Base-by-base conservation (phyloP, 2,888 invertebrate genomes). In the Iphiclides podalirius region DNA sequence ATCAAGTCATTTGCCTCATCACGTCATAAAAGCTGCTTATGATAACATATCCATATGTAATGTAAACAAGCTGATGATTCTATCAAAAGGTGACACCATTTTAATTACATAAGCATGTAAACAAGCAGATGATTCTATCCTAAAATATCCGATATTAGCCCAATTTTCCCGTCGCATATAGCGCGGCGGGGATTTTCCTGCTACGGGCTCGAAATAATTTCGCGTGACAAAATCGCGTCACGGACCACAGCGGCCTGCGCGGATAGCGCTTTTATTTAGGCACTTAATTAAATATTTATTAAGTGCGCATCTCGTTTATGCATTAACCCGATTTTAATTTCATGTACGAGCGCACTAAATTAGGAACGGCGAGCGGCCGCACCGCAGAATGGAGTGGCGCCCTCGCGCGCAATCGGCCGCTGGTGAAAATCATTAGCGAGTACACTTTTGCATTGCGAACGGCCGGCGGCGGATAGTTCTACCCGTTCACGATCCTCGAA, bases 261-360 rank as follows among this genome's bases (percentile, higher is more conserved):
- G 70, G 61, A 61, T 65, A 65, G 58, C 67, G 79, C 81, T 79
- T 83, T 85, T 87, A 87, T 86, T 87, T 87, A 86, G 86, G 79
- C 79, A 84, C 82, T 83, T 83, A 86, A 87, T 87, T 87, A 85
- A 86, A 85, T 85, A 87, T 87, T 84, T 82, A 87, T 86, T 82
- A 80, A 87, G 80, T 82, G 80, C 79, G 83, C 84, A 83, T 83
- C 82, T 76, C 84, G 82, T 82, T 85, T 78, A 82, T 79, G 84
- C 83, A 84, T 83, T 79, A 83, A 86, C 79, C 84, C 72, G 79
- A 79, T 88, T 88, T 88, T 87, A 87, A 88, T 87, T 87, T 87
- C 83, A 82, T 83, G 85, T 79, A 52, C 82, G 80, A 83, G 78
- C 79, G 85, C 68, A 69, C 80, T 76, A 86, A 86, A 84, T 87